Evolutionary conservation across 2,797 vertebrate genomes (phyloP), one percentile per base, ranked within the genome.

Genomic region (Heteromormyrus szaboi): DNA sequence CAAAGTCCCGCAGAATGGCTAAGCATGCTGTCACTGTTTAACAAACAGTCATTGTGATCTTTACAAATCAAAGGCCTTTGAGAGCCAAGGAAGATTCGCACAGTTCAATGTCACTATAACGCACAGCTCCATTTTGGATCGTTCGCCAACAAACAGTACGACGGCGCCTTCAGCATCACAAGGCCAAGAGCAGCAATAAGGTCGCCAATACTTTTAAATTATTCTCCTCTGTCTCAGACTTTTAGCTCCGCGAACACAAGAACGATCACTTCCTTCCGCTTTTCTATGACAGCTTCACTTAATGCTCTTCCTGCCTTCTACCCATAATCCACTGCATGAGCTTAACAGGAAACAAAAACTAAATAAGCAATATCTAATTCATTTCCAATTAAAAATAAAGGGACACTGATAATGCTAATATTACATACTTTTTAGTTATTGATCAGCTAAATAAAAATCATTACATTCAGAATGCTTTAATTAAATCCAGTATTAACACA

Each of bases 331-430:
- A 85, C 22, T 59, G 29, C 85, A 86, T 9, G 89, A 51, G 9
- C 29, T 88, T 90, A 88, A 86, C 86, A 44, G 19, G 91, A 93
- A 83, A 84, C 81, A 84, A 91, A 89, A 8, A 51, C 87, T 83
- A n/a, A 25, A 84, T 53, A 84, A 44, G 83, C 83, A 25, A 85
- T 46, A 68, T 1, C 85, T 87, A 50, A 86, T 41, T 79, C 4
- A 72, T 79, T 9, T n/a, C 17, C 41, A n/a, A 79, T 46, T 46
- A 79, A 37, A 37, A 19, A 79, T 46, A 79, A n/a, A 46, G 19
- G 3, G 41, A 79, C 17, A 44, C 37, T 79, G 37, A 79, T 8
- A 41, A n/a, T 79, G 5, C n/a, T 8, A 79, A 79, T 44, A 79
- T 6, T 11, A 41, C 19, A n/a, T n/a, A 44, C 7, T 41, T 76